Base-by-base conservation (phyloP, 1,140 invertebrate species). In the Zaprionus capensis region DNA sequence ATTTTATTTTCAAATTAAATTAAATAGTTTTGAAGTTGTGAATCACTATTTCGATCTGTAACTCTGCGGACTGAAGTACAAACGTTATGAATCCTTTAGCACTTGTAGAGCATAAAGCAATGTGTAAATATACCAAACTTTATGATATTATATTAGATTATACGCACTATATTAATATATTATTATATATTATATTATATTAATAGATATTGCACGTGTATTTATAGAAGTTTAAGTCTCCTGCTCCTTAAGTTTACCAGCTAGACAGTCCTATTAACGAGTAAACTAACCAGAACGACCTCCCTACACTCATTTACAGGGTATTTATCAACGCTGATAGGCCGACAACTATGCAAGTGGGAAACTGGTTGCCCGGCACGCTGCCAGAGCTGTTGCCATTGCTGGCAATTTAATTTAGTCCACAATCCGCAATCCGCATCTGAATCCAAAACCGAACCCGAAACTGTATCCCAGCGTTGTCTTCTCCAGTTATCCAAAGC, bases 331-430 rank as follows among this genome's bases (percentile, higher is more conserved):
- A 36, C 11, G 24, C 17, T 46, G 41, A 46, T 46, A 46, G 5
- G 5, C 44, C 62, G 57, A 12, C 31, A 65, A 28, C 20, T 63
- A 12, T 20, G 31, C 44, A 49, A 68, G 14, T 51, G 67, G 14
- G 34, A 75, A 86, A 82, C 77, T 64, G 71, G 80, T 83, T 86
- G 71, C 65, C 49, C 17, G 51, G 12, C 20, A 17, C 38, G 15
- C 53, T 28, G 44, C 44, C 44, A 22, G 44, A 20, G 44, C 44
- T 49, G 44, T 31, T 51, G 34, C 31, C 20, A 20, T 31, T 28
- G 75, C 64, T 72, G 68, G 56, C 78, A 81, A 85, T 87, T 87
- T 87, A 87, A 87, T 87, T 81, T 82, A 76, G 83, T 87, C 71
- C 78, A 87, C 74, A 62, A 44, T 67, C 34, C 57, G 20, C 73